phyloP scores from a whole-genome alignment of 1,140 invertebrate species.

The Archivesica marissinica region DNA sequence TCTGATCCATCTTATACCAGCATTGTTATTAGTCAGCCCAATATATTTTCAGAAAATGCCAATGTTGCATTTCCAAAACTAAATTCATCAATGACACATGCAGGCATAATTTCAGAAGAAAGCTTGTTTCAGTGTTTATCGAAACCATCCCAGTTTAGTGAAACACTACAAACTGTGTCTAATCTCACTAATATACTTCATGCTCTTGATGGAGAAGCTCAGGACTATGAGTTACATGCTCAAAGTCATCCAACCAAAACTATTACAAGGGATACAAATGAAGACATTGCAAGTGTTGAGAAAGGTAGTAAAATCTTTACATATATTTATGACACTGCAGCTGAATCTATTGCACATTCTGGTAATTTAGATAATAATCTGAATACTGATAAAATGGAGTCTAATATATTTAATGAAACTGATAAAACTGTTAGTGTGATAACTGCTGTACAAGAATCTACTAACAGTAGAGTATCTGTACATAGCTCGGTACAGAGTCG shows the following conservation, averaged over 20 bases:
- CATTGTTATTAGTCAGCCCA: conserved; percentile 25
- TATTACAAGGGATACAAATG: not conserved
- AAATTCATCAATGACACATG: not conserved
- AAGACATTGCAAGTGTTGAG: not conserved
- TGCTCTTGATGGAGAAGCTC: conserved; percentile 35
- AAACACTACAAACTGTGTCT: conserved; percentile 41
- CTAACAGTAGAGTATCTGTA: not conserved
- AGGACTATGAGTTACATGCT: not conserved
- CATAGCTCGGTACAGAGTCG: not conserved
- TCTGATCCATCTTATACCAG: not conserved
- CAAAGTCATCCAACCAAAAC: not conserved
- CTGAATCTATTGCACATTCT: not conserved
- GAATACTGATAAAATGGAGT: not conserved
- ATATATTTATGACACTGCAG: not conserved
- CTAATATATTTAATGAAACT: no score
- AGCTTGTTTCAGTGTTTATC: conserved; percentile 56
- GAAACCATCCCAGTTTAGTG: conserved; percentile 42
- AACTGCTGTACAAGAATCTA: not conserved
- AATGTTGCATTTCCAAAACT: conserved; percentile 47
- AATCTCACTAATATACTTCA: conserved; percentile 54
- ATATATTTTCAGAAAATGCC: conserved; percentile 52
- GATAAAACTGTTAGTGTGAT: not conserved
- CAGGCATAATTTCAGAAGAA: conserved; percentile 46
- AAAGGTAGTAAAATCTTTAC: no score
- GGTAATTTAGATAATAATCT: not conserved